Evolutionary conservation across 2,888 invertebrate species (phyloP).

Genomic region (Lithophane socia): DNA sequence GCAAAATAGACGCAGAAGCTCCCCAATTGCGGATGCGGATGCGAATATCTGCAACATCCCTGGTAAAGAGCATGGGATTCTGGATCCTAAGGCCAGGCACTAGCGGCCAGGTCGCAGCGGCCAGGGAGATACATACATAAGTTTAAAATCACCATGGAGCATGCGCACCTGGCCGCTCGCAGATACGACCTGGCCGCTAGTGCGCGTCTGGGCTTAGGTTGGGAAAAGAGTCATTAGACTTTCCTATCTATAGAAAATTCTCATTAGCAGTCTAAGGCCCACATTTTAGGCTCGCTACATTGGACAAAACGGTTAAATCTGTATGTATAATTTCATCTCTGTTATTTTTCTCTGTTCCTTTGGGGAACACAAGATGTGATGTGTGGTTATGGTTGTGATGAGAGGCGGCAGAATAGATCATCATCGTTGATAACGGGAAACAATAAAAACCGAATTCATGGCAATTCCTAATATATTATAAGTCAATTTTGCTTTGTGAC

Average conservation of each 20-base stretch:
- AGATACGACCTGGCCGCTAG: too few species aligned
- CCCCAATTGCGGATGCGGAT: too few species aligned
- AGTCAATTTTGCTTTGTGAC: not conserved
- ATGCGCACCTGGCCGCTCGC: too few species aligned
- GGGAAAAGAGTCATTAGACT: not conserved
- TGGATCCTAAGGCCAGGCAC: not conserved
- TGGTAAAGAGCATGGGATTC: not conserved
- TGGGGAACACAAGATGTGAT: not conserved
- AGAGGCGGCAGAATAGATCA: not conserved
- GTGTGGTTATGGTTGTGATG: not conserved
- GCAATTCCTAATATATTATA: too few species aligned
- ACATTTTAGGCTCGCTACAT: not conserved
- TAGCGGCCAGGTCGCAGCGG: too few species aligned
- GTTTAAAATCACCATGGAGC: too few species aligned
- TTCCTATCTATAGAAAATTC: not conserved
- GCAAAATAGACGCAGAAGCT: too few species aligned
- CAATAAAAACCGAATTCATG: not conserved
- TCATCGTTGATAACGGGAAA: not conserved
- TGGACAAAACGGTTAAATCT: not conserved
- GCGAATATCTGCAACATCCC: too few species aligned
- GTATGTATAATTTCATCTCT: not conserved
- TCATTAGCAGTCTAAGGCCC: not conserved
- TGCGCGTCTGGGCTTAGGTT: not conserved
- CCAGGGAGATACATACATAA: too few species aligned
- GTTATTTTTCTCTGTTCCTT: too few species aligned